Conservation (phyloP, 1,140 invertebrate genomes). For the Drosophila miranda region DNA sequence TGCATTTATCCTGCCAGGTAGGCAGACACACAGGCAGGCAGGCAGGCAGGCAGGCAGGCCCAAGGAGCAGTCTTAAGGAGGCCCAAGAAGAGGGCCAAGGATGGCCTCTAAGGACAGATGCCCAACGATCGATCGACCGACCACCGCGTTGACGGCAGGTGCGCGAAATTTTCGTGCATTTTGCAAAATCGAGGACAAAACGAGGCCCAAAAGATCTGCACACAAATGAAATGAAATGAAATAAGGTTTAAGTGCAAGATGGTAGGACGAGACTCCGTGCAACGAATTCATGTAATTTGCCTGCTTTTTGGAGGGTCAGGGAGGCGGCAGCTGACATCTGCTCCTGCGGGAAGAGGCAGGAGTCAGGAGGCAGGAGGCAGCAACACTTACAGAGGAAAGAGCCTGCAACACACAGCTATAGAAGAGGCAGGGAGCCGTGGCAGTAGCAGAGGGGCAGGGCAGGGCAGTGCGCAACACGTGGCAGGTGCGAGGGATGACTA, state of each 20-base stretch:
- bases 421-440: neutral
- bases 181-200: conserved; percentile 55
- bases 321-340: conserved; percentile 30
- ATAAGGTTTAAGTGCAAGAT: conserved; percentile 55
- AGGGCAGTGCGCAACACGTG: conserved; percentile 56
- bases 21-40: neutral
- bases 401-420: conserved; percentile 11
- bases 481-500: conserved; percentile 55
- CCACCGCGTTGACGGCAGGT: conserved; percentile 50
- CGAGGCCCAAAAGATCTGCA: conserved; percentile 24
- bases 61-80: neutral
- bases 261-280: conserved; percentile 42
- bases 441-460: conserved; percentile 9
- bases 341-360: neutral
- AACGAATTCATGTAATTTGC: conserved; percentile 65
- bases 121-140: neutral
- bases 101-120: conserved; percentile 8
- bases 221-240: conserved; percentile 20
- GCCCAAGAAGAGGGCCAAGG: neutral
- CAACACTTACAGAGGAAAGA: conserved; percentile 18
- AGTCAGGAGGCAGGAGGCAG: conserved; percentile 10
- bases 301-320: conserved; percentile 17
- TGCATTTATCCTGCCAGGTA: conserved; percentile 42
- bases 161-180: conserved; percentile 62
- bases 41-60: neutral